These are phyloP conservation scores for Caenorhabditis drosophilae DNA, from an alignment of 2,888 invertebrate genomes.

Conservation along the genomic window DNA sequence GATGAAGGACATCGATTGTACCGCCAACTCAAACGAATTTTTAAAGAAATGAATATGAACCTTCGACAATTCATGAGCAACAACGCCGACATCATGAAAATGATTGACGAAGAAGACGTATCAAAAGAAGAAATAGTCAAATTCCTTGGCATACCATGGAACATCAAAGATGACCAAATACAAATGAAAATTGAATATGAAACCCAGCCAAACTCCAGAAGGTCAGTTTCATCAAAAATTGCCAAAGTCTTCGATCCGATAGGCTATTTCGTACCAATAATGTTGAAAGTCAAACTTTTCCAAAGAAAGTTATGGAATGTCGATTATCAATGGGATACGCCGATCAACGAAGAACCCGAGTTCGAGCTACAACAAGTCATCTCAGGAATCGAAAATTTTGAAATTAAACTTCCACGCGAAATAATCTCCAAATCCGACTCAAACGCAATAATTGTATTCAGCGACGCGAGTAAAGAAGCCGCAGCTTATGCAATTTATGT, in stretches of 20 bases:
- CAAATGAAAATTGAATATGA: not conserved
- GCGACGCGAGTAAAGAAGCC: not conserved
- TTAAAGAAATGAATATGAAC: conserved; percentile 12
- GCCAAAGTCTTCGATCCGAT: conserved; percentile 65
- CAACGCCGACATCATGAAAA: not conserved
- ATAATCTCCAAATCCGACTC: not conserved
- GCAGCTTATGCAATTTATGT: not conserved
- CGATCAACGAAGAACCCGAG: not conserved
- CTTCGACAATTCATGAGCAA: conserved; percentile 12
- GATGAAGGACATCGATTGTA: conserved; percentile 1
- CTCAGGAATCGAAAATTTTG: not conserved
- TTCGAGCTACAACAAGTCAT: not conserved
- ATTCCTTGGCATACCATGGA: conserved; percentile 5
- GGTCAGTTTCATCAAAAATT: conserved; percentile 13
- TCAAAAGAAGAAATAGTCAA: not conserved
- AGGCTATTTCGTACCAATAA: conserved; percentile 55
- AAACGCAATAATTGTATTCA: not conserved
- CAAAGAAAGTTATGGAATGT: conserved; percentile 44
- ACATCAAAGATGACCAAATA: not conserved
- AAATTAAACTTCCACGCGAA: not conserved
- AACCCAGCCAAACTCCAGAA: not conserved
- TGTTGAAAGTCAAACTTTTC: conserved; percentile 50
- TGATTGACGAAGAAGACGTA: not conserved
- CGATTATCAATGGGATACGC: conserved; percentile 7
- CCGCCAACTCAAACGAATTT: not conserved